These are phyloP conservation scores for Lithophane semibrunnea DNA, from an alignment of 2,888 invertebrate species.

Conservation along the genomic window DNA sequence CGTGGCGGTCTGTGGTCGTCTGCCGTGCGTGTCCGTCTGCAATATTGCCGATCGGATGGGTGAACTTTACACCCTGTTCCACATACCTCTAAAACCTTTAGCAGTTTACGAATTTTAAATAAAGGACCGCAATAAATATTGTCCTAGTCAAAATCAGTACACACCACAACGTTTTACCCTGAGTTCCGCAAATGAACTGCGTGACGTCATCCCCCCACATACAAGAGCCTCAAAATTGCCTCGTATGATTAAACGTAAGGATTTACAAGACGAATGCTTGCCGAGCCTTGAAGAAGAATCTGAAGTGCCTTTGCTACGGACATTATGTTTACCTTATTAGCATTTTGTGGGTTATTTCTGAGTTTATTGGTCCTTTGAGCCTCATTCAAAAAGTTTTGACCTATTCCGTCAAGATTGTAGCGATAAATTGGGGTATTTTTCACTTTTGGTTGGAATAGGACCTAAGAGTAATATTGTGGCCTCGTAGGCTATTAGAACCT, in stretches of 20 bases:
- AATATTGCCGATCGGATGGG: too few relatives aligned
- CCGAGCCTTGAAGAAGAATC: slow-evolving; percentile 63
- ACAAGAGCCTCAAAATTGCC: slow-evolving; percentile 67
- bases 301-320: slow-evolving; percentile 25
- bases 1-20: too few relatives aligned
- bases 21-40: too few relatives aligned
- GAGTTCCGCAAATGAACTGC: slow-evolving; percentile 49
- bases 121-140: too few relatives aligned
- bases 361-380: slow-evolving; percentile 1
- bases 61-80: too few relatives aligned
- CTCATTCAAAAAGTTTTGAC: slow-evolving; percentile 24
- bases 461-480: neutral
- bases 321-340: slow-evolving; percentile 44
- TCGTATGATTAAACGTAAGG: slow-evolving; percentile 73
- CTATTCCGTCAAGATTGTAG: neutral
- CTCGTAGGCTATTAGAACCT: neutral
- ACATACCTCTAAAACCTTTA: neutral
- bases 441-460: neutral
- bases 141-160: slow-evolving; percentile 27
- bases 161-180: slow-evolving; percentile 16
- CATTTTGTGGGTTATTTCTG: slow-evolving; percentile 37
- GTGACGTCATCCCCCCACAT: slow-evolving; percentile 50
- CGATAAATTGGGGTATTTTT: slow-evolving; percentile 21
- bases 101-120: neutral
- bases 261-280: slow-evolving; percentile 71